These are phyloP conservation scores for Eulemur albifrons DNA, from an alignment of 2,797 vertebrate genomes.

Conservation along the genomic window DNA sequence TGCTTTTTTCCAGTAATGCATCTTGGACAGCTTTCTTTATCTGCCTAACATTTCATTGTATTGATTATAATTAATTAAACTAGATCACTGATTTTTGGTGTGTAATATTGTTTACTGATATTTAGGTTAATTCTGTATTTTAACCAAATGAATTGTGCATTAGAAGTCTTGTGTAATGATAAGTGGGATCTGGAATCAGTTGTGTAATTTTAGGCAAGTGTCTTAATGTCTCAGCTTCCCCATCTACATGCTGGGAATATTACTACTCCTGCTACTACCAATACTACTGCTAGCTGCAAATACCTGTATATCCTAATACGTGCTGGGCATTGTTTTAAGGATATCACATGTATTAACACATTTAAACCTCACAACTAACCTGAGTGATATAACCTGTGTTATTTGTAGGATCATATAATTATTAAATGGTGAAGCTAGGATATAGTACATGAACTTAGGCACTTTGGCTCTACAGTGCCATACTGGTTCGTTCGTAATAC, in stretches of 20 bases:
- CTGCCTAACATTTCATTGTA: background rate
- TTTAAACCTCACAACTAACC: background rate
- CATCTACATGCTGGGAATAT: background rate
- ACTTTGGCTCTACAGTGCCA: background rate
- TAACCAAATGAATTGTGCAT: background rate
- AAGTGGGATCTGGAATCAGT: background rate
- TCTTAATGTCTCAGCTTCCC: background rate
- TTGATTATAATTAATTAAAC: background rate
- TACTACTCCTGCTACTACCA: background rate
- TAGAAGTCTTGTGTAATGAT: background rate
- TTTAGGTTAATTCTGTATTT: background rate
- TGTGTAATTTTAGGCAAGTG: background rate
- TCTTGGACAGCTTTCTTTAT: background rate
- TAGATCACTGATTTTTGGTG: background rate
- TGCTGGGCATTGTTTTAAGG: background rate
- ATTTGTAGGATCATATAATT: background rate
- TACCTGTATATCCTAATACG: accelerated
- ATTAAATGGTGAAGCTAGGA: background rate
- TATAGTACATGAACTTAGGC: accelerated
- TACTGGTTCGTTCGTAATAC: background rate
- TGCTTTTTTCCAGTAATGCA: background rate
- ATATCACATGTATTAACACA: background rate
- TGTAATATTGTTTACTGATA: background rate
- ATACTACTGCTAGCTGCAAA: background rate
- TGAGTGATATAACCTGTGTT: background rate